phyloP scores from a whole-genome alignment of 1,140 invertebrate genomes.

The Grapholita molesta region DNA sequence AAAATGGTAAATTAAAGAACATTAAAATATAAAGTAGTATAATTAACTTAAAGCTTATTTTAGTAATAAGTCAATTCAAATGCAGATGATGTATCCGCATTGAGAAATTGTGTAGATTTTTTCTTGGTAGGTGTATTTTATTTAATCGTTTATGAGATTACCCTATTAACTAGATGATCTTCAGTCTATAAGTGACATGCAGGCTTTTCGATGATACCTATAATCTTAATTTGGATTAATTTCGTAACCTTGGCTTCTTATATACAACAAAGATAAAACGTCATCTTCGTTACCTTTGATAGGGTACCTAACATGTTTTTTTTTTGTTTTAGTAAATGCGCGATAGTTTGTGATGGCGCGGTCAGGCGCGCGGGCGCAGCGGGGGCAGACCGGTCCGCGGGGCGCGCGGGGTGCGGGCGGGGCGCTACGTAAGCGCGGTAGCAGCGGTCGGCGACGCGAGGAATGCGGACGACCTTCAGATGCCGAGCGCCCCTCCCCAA shows the following conservation, averaged over 20 bases:
- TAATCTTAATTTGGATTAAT: conserved; percentile 27
- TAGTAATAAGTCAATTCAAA: too few species aligned
- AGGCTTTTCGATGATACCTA: background rate
- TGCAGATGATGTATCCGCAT: too few species aligned
- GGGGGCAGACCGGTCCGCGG: conserved; percentile 56
- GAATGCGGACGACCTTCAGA: conserved; percentile 77
- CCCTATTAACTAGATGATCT: too few species aligned
- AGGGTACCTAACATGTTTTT: conserved; percentile 73
- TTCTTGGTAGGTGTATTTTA: too few species aligned
- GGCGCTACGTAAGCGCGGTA: conserved; percentile 77
- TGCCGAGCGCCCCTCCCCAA: conserved; percentile 72
- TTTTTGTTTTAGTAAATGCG: conserved; percentile 72
- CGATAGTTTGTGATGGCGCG: conserved; percentile 71
- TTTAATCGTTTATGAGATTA: too few species aligned
- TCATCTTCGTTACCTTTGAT: conserved; percentile 75
- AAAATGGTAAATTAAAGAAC: too few species aligned
- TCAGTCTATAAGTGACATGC: too few species aligned
- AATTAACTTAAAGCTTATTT: too few species aligned
- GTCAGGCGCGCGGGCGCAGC: conserved; percentile 51
- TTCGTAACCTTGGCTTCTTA: background rate
- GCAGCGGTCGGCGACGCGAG: conserved; percentile 74
- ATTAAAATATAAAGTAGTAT: too few species aligned
- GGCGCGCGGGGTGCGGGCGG: conserved; percentile 32
- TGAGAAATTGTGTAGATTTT: too few species aligned
- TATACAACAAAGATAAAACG: conserved; percentile 41